These are phyloP conservation scores for Oreochromis spilurus DNA, from an alignment of 2,113 vertebrate genomes.

Conservation along the genomic window DNA sequence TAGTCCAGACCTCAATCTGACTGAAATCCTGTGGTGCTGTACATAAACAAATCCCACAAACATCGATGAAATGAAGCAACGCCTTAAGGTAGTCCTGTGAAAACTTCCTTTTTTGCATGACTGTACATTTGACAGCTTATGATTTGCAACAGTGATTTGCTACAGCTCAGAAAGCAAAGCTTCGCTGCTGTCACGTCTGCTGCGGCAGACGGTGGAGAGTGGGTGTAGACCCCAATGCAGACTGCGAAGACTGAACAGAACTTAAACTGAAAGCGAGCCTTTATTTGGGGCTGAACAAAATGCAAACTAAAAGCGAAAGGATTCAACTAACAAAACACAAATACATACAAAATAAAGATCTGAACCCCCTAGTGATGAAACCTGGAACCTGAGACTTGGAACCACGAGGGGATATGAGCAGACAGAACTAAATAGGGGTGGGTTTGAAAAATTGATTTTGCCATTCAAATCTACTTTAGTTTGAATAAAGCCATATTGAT, in stretches of 20 bases:
- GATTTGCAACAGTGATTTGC: not conserved
- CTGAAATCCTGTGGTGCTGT: not conserved
- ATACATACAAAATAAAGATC: no score
- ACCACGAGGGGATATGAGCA: no score
- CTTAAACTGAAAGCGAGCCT: not conserved
- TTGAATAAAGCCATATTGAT: no score
- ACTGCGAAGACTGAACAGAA: not conserved
- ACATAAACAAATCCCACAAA: not conserved
- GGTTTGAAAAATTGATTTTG: no score
- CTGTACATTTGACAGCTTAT: not conserved
- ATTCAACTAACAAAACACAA: no score
- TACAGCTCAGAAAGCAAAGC: not conserved
- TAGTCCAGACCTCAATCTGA: not conserved
- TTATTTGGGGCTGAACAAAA: not conserved
- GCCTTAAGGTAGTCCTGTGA: not conserved
- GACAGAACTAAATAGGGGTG: no score
- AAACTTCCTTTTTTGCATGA: not conserved
- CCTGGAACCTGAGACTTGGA: no score
- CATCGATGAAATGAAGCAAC: not conserved
- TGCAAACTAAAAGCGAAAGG: no score
- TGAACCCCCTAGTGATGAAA: no score
- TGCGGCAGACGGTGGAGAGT: not conserved
- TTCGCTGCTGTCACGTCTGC: not conserved
- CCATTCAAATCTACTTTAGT: no score
- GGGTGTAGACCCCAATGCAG: not conserved